Evolutionary conservation across 2,888 invertebrate genomes (phyloP).

Genomic region (Trachelus tabidus): DNA sequence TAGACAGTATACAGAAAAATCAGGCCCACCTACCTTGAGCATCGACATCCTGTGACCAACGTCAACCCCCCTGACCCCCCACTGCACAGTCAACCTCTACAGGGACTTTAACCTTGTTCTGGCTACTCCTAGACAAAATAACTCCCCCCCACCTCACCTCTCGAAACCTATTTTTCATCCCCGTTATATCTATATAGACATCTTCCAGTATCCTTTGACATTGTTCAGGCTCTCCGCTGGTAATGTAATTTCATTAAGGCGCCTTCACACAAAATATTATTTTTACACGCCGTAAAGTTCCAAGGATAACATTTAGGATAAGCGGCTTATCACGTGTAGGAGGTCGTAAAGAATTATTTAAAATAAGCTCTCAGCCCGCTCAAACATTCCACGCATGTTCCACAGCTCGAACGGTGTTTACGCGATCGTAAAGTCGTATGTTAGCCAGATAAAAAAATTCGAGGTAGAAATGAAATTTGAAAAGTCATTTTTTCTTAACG

Average conservation of each 20-base stretch:
- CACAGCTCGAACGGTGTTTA: neutral
- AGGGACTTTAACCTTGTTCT: neutral
- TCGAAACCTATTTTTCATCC: neutral
- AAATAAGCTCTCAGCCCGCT: neutral
- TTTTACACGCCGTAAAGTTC: neutral
- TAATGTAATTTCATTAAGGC: neutral
- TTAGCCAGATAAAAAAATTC: neutral
- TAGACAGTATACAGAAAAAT: conserved; percentile 42
- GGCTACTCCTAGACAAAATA: neutral
- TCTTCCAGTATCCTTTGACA: neutral
- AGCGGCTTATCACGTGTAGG: neutral
- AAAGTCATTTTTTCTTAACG: neutral
- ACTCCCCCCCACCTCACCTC: too few species aligned
- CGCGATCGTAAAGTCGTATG: neutral
- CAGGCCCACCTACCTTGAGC: conserved; percentile 44
- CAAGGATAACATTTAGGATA: neutral
- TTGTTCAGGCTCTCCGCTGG: neutral
- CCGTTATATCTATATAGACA: neutral
- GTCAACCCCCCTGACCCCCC: conserved; percentile 17
- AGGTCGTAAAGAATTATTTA: neutral
- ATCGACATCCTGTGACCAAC: conserved; percentile 39
- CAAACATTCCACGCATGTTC: neutral
- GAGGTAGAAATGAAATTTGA: neutral
- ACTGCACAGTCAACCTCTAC: conserved; percentile 9
- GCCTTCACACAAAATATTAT: neutral